Conservation (phyloP, 2,797 vertebrate species). For the Carapus acus region DNA sequence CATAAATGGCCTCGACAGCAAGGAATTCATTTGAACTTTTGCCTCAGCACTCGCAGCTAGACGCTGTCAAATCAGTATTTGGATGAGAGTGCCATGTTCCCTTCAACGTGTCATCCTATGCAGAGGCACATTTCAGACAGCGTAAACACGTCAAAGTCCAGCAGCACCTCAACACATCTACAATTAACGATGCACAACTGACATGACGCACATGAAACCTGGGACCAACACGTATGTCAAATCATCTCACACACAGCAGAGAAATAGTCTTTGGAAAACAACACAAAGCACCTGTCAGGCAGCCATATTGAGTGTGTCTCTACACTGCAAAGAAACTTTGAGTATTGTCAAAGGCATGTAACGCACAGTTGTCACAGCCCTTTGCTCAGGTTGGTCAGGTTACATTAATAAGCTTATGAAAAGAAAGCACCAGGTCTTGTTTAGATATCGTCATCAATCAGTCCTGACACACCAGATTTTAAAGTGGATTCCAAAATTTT, state of each 20-base stretch:
- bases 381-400: too few relatives aligned
- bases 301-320: constrained; percentile 26
- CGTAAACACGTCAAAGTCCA: constrained; percentile 12
- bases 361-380: too few relatives aligned
- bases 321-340: too few relatives aligned
- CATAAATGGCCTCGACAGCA: neutral
- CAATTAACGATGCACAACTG: neutral
- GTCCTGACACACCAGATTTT: too few relatives aligned
- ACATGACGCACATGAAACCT: constrained; percentile 18
- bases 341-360: too few relatives aligned
- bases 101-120: constrained; percentile 25
- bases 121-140: constrained; percentile 13
- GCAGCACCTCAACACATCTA: constrained; percentile 12
- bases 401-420: too few relatives aligned
- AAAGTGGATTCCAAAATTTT: too few relatives aligned
- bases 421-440: too few relatives aligned
- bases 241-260: constrained; percentile 25
- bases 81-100: constrained; percentile 28
- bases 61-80: constrained; percentile 43
- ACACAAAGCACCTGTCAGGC: constrained; percentile 34
- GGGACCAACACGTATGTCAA: constrained; percentile 29
- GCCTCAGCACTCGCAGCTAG: constrained; percentile 18
- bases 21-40: constrained; percentile 24
- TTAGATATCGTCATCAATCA: too few relatives aligned
- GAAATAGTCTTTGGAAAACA: constrained; percentile 35